Evolutionary conservation across 1,140 invertebrate species (phyloP).

Genomic region (Cydia amplana): DNA sequence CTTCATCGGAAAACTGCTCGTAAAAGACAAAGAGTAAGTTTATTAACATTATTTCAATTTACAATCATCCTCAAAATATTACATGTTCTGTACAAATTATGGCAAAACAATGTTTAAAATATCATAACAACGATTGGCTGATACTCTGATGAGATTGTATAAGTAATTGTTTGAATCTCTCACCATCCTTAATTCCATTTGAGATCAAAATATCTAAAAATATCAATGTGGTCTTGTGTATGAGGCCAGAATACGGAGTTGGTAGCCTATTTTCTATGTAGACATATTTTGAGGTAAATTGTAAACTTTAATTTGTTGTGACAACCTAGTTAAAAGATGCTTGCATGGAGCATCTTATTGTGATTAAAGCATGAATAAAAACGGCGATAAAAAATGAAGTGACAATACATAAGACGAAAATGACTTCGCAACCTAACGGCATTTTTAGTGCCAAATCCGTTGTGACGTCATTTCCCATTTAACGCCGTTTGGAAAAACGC

Average conservation of each 20-base stretch:
- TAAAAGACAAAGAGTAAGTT: slow-evolving; percentile 95
- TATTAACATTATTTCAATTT: not conserved
- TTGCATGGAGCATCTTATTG: slow-evolving; percentile 19
- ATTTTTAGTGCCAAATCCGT: slow-evolving; percentile 5
- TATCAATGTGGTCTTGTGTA: no score
- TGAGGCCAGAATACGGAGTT: no score
- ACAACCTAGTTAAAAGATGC: slow-evolving; percentile 6
- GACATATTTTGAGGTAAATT: not conserved
- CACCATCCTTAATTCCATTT: not conserved
- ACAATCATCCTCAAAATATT: slow-evolving; percentile 3
- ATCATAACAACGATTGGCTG: no score
- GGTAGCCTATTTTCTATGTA: no score
- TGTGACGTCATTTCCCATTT: slow-evolving; percentile 23
- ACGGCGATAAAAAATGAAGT: not conserved
- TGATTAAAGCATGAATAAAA: slow-evolving; percentile 15
- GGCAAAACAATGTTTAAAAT: not conserved
- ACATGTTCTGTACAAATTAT: not conserved
- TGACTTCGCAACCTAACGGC: not conserved
- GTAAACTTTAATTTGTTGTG: not conserved
- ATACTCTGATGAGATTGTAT: not conserved
- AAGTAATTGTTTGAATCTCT: not conserved
- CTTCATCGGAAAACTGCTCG: slow-evolving; percentile 92
- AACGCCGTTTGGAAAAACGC: slow-evolving; percentile 5
- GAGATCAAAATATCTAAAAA: no score
- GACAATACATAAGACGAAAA: not conserved